phyloP scores from a whole-genome alignment of 2,797 vertebrate species.

The Discoglossus pictus region DNA sequence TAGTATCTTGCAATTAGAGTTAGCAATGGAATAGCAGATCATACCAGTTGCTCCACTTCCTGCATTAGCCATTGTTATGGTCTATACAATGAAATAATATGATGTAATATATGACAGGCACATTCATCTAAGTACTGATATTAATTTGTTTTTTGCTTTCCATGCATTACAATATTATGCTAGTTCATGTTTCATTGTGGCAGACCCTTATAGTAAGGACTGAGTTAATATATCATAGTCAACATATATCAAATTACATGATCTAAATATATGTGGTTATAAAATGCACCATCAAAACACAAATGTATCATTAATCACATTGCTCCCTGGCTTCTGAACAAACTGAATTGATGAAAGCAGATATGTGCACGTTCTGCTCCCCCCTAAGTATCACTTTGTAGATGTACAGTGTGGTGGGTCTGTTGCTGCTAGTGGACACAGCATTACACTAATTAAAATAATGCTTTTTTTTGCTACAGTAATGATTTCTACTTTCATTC shows the following conservation, averaged over 20 bases:
- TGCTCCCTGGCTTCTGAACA: conserved; percentile 22
- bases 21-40: conserved; percentile 32
- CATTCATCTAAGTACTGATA: conserved; percentile 24
- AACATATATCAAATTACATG: conserved; percentile 40
- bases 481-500: no score
- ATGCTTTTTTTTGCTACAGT: conserved; percentile 7
- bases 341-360: conserved; percentile 28
- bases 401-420: conserved; percentile 6
- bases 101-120: conserved; percentile 30
- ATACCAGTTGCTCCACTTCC: conserved; percentile 34
- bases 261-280: conserved; percentile 10
- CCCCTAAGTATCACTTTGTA: conserved; percentile 13
- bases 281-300: conserved; percentile 19
- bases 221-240: conserved; percentile 38
- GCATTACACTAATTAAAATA: conserved; percentile 14
- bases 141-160: conserved; percentile 23
- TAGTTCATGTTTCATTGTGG: no score
- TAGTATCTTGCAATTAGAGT: conserved; percentile 25
- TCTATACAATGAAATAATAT: conserved; percentile 39
- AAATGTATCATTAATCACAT: conserved; percentile 42
- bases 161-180: conserved; percentile 10
- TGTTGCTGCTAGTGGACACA: conserved; percentile 1
- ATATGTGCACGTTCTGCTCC: conserved; percentile 13
- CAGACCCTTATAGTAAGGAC: conserved; percentile 13
- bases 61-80: conserved; percentile 36